Percentiles rank a stretch among this genome's conserved stretches.
phyloP scores from a whole-genome alignment of 2,888 invertebrate species.

The Drosophila histrio region DNA sequence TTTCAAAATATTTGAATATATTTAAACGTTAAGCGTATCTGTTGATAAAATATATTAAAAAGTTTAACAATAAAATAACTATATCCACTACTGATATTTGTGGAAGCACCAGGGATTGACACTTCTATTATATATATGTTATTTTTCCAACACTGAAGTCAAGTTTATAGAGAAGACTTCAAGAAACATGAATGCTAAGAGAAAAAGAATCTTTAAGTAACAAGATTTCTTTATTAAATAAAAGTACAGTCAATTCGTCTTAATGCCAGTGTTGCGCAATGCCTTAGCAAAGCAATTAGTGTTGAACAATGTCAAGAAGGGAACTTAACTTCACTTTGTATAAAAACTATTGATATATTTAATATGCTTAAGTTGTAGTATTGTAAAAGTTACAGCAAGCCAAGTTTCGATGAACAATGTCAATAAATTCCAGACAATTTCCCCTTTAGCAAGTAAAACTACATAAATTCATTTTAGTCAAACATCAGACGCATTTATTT shows the following conservation, averaged over 20 bases:
- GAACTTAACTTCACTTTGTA: neutral
- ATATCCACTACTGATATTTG: too few species aligned
- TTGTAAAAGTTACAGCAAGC: neutral
- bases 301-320: neutral
- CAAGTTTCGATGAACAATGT: neutral
- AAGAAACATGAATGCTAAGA: too few species aligned
- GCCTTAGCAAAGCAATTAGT: neutral
- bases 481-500: conserved; percentile 3
- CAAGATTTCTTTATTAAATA: neutral
- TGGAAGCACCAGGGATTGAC: too few species aligned
- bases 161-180: too few species aligned
- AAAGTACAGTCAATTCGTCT: neutral
- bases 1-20: too few species aligned
- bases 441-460: neutral
- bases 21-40: too few species aligned
- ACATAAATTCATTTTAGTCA: neutral
- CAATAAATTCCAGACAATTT: neutral
- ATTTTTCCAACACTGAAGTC: too few species aligned
- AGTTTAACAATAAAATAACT: too few species aligned
- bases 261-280: neutral
- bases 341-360: neutral
- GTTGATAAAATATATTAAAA: too few species aligned
- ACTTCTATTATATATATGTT: too few species aligned
- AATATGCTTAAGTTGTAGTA: neutral
- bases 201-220: too few species aligned